A percentile compares a stretch with the other conserved stretches of the same genome.
These are phyloP conservation scores for Colius striatus DNA, from an alignment of 2,113 vertebrate genomes.

Conservation along the genomic window DNA sequence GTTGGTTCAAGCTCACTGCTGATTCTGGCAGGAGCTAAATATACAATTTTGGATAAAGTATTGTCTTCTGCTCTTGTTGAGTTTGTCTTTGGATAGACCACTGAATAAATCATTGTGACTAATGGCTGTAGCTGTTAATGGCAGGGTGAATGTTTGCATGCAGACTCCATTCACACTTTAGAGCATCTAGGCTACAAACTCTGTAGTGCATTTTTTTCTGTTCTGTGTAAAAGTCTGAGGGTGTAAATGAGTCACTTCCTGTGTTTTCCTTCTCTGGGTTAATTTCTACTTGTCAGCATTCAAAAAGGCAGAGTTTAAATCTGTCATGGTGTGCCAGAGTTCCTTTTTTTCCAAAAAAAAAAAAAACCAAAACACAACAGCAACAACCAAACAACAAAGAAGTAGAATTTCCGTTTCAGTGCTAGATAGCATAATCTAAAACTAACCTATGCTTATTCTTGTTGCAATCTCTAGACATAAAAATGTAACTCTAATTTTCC, in stretches of 20 bases:
- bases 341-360: neutral
- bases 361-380: neutral
- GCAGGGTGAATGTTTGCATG: rapidly evolving
- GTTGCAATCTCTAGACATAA: neutral
- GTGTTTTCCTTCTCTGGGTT: neutral
- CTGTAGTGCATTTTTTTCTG: neutral
- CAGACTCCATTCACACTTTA: neutral
- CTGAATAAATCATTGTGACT: neutral
- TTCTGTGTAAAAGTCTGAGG: neutral
- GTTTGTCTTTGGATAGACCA: neutral
- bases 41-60: neutral
- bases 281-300: neutral
- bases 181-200: neutral
- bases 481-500: neutral
- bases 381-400: too few species aligned
- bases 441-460: neutral
- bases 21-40: neutral
- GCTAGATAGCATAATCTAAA: neutral
- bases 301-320: conserved; percentile 1
- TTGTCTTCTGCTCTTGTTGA: neutral
- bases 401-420: neutral
- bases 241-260: conserved; percentile 31
- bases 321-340: neutral
- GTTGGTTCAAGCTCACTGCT: neutral
- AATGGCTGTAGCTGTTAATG: neutral